Evolutionary conservation across 2,888 invertebrate species (phyloP).

Genomic region (Spicauda simplicius): DNA sequence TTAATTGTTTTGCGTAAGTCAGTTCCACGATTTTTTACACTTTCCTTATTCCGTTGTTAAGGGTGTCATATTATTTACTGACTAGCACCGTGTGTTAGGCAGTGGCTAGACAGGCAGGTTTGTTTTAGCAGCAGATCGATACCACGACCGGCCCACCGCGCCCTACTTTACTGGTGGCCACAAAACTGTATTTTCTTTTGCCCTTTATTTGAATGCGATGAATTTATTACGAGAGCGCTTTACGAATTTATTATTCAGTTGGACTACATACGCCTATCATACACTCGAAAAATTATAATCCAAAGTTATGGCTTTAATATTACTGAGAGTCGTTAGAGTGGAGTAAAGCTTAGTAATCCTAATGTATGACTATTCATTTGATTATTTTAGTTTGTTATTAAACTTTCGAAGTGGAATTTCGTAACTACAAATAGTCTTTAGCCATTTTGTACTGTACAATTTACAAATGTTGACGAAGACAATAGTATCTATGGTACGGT

Average conservation of each 20-base stretch:
- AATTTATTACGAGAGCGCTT: slow-evolving; percentile 48
- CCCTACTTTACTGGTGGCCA: slow-evolving; percentile 72
- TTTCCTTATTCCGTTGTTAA: too few relatives aligned
- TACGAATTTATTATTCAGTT: slow-evolving; percentile 39
- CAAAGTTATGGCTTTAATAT: slow-evolving; percentile 13
- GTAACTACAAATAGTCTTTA: background rate
- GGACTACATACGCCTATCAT: slow-evolving; percentile 28
- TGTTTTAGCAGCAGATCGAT: slow-evolving; percentile 80
- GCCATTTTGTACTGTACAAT: background rate
- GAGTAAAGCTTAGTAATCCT: background rate
- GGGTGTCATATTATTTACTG: too few relatives aligned
- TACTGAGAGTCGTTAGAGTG: background rate
- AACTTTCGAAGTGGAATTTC: background rate
- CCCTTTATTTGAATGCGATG: slow-evolving; percentile 60
- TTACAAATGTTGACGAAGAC: background rate
- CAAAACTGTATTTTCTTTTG: slow-evolving; percentile 68
- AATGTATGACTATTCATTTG: too few relatives aligned
- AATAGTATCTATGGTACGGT: background rate
- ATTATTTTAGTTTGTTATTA: too few relatives aligned
- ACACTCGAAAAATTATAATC: slow-evolving; percentile 31
- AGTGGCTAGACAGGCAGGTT: slow-evolving; percentile 64
- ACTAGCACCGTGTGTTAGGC: slow-evolving; percentile 55
- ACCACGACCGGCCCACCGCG: slow-evolving; percentile 67
- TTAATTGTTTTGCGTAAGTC: too few relatives aligned
- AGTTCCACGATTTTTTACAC: too few relatives aligned